Evolutionary conservation across 1,140 invertebrate species (phyloP), one percentile per base, ranked within the genome.

Genomic region (Probaryconus sp.): DNA sequence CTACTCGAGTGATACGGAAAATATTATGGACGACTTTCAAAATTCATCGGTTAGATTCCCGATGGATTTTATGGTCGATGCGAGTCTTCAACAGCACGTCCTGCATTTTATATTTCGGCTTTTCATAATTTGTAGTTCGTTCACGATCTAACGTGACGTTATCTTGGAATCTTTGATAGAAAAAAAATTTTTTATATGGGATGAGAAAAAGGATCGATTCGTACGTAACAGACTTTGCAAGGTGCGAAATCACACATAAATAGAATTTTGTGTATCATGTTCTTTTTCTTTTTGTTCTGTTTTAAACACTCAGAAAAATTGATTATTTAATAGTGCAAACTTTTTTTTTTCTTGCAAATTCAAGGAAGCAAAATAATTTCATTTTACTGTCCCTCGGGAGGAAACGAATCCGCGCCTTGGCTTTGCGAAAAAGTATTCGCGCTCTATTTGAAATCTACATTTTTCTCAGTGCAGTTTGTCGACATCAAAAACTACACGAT

Each of bases 401-500:
- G n/a, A n/a, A n/a, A n/a, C n/a, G n/a, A n/a, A n/a, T n/a, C n/a
- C n/a, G n/a, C n/a, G n/a, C n/a, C n/a, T n/a, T n/a, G n/a, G n/a
- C n/a, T n/a, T n/a, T n/a, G n/a, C n/a, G n/a, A n/a, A n/a, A n/a
- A n/a, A n/a, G n/a, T n/a, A n/a, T n/a, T n/a, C n/a, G n/a, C n/a
- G n/a, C n/a, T n/a, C n/a, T n/a, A n/a, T n/a, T n/a, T n/a, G n/a
- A n/a, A n/a, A n/a, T n/a, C n/a, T n/a, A n/a, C n/a, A n/a, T n/a
- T n/a, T n/a, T n/a, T n/a, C n/a, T n/a, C n/a, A n/a, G n/a, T n/a
- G n/a, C n/a, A n/a, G n/a, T n/a, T n/a, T n/a, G n/a, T n/a, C 18
- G 38, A 64, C 45, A 53, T 37, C 37, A 64, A 64, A 43, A 61
- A 7, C 47, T 64, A 64, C 47, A 55, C 48, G 50, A 31, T 45